A percentile compares a stretch with the other conserved stretches of the same genome.
phyloP scores from a whole-genome alignment of 2,113 vertebrate genomes.

The Campylomormyrus numenius region DNA sequence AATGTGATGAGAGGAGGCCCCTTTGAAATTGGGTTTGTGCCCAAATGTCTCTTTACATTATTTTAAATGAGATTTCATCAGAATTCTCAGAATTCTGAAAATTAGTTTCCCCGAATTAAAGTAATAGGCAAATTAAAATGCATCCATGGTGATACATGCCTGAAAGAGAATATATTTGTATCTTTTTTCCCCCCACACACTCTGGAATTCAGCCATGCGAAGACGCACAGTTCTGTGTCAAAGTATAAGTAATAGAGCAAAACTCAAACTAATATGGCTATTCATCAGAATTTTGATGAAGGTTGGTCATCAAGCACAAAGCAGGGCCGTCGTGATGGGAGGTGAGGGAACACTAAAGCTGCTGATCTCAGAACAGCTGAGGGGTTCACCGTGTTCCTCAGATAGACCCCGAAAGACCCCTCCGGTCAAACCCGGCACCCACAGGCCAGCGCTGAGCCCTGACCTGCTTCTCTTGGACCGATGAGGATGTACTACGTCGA shows the following conservation, averaged over 20 bases:
- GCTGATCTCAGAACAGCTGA: background rate
- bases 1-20: background rate
- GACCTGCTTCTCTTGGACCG: background rate
- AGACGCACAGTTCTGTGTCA: background rate
- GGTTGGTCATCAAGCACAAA: background rate
- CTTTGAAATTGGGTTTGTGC: background rate
- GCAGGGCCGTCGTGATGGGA: background rate
- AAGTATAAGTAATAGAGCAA: background rate
- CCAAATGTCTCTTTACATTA: constrained; percentile 1
- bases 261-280: background rate
- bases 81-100: background rate
- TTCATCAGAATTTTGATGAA: background rate
- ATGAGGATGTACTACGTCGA: background rate
- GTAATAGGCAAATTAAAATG: background rate
- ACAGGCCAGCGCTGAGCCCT: background rate
- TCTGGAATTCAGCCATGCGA: background rate
- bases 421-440: background rate
- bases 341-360: background rate
- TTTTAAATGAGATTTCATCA: constrained; percentile 1
- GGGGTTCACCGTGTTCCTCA: background rate
- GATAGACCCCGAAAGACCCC: background rate
- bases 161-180: background rate
- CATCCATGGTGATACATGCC: background rate
- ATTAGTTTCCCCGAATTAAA: background rate
- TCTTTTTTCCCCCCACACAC: background rate